Percentiles rank a stretch among this genome's conserved stretches.
Evolutionary conservation across 35 echinoderm and acorn worm species (phyloP).

Genomic region (Anneissia japonica): DNA sequence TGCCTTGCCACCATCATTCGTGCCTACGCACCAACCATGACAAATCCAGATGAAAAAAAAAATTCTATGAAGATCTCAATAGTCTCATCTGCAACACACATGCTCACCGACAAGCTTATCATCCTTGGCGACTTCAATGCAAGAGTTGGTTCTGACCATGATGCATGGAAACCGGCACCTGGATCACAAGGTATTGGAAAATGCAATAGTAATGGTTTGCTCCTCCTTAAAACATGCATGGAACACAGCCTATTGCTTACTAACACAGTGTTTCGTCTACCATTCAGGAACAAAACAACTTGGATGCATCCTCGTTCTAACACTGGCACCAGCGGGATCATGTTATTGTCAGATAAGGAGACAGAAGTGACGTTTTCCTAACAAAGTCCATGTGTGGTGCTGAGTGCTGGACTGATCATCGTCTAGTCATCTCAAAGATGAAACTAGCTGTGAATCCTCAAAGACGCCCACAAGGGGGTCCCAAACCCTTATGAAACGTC

Average conservation of each 20-base stretch:
- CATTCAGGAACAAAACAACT: conserved; percentile 9
- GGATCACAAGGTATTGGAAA: conserved; percentile 3
- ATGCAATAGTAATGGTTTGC: conserved; percentile 11
- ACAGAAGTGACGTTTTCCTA: neutral
- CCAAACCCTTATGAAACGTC: too few relatives aligned
- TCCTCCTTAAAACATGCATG: conserved; percentile 3
- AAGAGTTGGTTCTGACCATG: neutral
- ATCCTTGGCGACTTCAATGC: neutral
- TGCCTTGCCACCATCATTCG: conserved; percentile 24
- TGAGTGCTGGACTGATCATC: neutral
- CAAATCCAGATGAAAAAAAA: conserved; percentile 9
- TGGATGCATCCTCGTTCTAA: conserved; percentile 36
- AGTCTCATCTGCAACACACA: neutral
- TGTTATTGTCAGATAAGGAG: neutral
- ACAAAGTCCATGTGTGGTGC: conserved; percentile 19
- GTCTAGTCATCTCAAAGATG: conserved; percentile 17
- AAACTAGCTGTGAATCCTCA: conserved; percentile 2
- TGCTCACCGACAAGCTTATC: neutral
- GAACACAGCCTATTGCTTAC: neutral
- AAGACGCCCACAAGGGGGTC: too few relatives aligned
- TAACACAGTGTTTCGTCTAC: neutral
- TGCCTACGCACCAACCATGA: conserved; percentile 19
- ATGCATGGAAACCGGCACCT: conserved; percentile 8
- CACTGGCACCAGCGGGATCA: neutral
- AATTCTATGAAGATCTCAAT: neutral